A percentile compares a stretch with the other conserved stretches of the same genome.
phyloP scores from a whole-genome alignment of 2,888 invertebrate species.

The Formica aserva region DNA sequence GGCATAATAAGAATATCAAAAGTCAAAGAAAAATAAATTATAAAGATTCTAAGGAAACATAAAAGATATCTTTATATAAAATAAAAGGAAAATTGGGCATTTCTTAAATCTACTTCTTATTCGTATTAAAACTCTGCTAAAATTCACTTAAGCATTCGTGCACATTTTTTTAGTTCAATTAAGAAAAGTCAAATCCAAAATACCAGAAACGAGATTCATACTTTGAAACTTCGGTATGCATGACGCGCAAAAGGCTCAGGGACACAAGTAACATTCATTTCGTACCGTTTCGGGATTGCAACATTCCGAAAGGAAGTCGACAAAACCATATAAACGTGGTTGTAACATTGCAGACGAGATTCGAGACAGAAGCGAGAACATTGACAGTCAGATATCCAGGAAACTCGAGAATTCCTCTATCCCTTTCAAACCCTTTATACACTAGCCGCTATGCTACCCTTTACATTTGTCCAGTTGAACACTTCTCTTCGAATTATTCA shows the following conservation, averaged over 20 bases:
- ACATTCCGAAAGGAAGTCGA: conserved; percentile 45
- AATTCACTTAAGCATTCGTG: background rate
- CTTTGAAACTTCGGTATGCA: conserved; percentile 25
- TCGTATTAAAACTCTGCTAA: background rate
- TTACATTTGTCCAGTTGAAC: background rate
- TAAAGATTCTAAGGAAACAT: background rate
- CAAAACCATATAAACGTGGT: conserved; percentile 28
- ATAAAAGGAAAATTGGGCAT: background rate
- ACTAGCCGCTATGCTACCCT: background rate
- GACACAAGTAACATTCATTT: conserved; percentile 41
- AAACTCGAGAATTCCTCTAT: conserved; percentile 10
- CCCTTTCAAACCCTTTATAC: conserved; percentile 3
- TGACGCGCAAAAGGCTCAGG: background rate
- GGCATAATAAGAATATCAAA: background rate
- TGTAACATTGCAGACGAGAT: conserved; percentile 29
- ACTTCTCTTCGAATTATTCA: background rate
- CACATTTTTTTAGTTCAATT: background rate
- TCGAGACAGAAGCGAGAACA: conserved; percentile 25
- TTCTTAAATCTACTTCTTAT: background rate
- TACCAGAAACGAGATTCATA: conserved; percentile 30
- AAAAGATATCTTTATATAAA: conserved; percentile 7
- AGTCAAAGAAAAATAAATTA: background rate
- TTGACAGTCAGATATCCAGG: conserved; percentile 11
- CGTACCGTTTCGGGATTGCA: conserved; percentile 27
- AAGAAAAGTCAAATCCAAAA: background rate